Conservation (phyloP, 2,797 vertebrate genomes). For the Avahi laniger region DNA sequence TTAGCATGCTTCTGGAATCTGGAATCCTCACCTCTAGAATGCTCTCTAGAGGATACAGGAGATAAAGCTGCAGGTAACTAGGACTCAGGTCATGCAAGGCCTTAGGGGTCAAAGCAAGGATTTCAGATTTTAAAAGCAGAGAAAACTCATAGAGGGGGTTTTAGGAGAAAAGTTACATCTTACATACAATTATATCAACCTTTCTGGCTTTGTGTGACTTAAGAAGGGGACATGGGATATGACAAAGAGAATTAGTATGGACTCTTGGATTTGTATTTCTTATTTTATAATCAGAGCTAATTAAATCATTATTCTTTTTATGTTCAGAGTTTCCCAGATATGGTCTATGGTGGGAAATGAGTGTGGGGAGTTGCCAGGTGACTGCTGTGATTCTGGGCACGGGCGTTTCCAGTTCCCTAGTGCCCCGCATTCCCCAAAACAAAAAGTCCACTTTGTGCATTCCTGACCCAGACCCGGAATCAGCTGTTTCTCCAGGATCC, state of each 20-base stretch:
- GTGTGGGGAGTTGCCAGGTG: neutral
- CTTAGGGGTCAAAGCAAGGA: neutral
- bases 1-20: too few relatives aligned
- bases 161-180: neutral
- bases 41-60: neutral
- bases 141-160: neutral
- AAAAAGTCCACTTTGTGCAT: fast-evolving
- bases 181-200: neutral
- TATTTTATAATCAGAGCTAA: neutral
- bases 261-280: neutral
- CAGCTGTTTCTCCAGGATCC: neutral
- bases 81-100: neutral
- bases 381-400: neutral
- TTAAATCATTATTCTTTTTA: neutral
- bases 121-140: neutral
- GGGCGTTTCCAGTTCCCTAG: neutral
- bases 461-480: neutral
- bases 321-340: neutral
- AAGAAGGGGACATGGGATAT: neutral
- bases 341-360: neutral
- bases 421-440: neutral
- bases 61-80: neutral
- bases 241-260: neutral
- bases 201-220: neutral
- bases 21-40: too few relatives aligned